Evolutionary conservation across 2,888 invertebrate genomes (phyloP), one percentile per base, ranked within the genome.

Genomic region (Drosophila borealis): DNA sequence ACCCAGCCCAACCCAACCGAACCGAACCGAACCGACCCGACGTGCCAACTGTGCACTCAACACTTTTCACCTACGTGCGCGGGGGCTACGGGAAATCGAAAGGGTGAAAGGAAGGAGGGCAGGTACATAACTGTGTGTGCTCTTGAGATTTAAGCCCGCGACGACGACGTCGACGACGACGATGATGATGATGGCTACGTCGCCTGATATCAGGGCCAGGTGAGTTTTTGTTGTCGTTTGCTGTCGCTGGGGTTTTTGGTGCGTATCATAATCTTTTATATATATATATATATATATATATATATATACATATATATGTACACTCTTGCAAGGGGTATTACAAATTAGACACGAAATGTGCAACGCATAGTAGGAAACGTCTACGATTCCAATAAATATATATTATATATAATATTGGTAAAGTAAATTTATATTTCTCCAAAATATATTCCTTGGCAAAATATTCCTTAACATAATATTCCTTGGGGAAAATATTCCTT

Each of bases 61-160:
- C 25, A 29, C 29, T 29, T 29, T 29, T 29, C n/a, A 37, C 51
- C 13, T 13, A 14, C 14, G 0, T 13, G 17, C 19, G 1, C 17
- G 9, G 25, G 48, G 36, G 14, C 21, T n/a, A 13, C 9, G 14
- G 19, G 3, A 6, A n/a, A n/a, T 5, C 3, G 17, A 10, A 9
- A 34, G 42, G 19, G 6, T 11, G 17, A 6, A 8, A 13, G 8
- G 14, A 6, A 1, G 29, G 17, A 33, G 1, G 21, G 13, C 25
- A 45, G 41, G 10, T 53, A 17, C 10, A 34, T n/a, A 9, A 10
- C 49, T 56, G 55, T 71, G 55, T 51, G 34, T 46, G 80, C 75
- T 80, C 80, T 80, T 80, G 80, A 80, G 80, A 80, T 80, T 80
- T 80, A 80, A 80, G 78, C 80, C 69, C 39, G 63, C 49, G 44